Evolutionary conservation across 2,797 vertebrate genomes (phyloP).

Genomic region (Orestias chungarensis): DNA sequence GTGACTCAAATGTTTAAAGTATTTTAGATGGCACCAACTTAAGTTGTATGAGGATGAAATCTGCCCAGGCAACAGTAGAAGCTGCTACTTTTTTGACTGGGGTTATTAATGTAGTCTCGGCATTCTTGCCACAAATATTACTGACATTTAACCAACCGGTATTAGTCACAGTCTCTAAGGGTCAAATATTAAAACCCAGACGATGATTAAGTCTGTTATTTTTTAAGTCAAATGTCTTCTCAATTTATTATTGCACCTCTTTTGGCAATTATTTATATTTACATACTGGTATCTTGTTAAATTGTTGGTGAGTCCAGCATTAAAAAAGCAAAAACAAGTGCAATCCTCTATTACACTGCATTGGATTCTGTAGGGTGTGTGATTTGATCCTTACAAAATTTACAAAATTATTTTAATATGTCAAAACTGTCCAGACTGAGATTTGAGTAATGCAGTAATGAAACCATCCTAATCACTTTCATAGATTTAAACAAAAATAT

Average conservation of each 20-base stretch:
- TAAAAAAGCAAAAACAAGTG: not conserved
- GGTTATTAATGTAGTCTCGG: conserved; percentile 6
- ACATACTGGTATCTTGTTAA: too few species aligned
- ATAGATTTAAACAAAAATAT: too few species aligned
- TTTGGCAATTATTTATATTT: not conserved
- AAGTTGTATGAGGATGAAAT: conserved; percentile 14
- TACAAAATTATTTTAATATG: not conserved
- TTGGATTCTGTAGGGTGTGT: not conserved
- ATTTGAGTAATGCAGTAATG: too few species aligned
- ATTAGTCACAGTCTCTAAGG: not conserved
- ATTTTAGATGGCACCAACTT: not conserved
- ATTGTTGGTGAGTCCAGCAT: too few species aligned
- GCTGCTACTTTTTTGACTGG: conserved; percentile 3
- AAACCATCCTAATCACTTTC: too few species aligned
- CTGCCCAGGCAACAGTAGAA: conserved; percentile 1
- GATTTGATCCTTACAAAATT: not conserved
- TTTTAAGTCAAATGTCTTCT: not conserved
- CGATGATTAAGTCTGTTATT: not conserved
- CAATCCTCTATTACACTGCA: not conserved
- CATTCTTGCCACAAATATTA: conserved; percentile 6
- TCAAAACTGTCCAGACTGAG: not conserved
- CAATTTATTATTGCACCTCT: not conserved
- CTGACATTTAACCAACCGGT: not conserved
- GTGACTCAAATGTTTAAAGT: not conserved
- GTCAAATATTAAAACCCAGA: not conserved